Conservation (phyloP, 2,797 vertebrate species). For the Halcyon badia region DNA sequence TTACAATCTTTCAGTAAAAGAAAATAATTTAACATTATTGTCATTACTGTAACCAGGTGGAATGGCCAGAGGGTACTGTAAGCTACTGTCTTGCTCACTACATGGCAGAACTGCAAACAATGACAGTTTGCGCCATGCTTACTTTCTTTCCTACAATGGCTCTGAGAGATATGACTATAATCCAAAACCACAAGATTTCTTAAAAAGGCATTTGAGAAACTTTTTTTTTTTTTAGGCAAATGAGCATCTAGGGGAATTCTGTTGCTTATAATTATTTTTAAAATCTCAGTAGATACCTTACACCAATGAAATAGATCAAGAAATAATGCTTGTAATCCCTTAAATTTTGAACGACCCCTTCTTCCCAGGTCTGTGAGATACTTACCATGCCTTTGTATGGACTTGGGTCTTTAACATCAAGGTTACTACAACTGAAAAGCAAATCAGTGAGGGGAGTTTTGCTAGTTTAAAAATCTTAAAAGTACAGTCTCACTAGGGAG, state of each 20-base stretch:
- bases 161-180: not conserved
- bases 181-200: not conserved
- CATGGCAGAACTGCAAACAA: not conserved
- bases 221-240: not conserved
- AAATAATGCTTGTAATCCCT: not conserved
- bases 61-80: not conserved
- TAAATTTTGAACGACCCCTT: not conserved
- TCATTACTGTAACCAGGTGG: not conserved
- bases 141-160: not conserved
- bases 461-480: constrained; percentile 5
- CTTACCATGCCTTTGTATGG: not conserved
- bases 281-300: not conserved
- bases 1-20: not conserved
- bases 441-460: not conserved
- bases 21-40: not conserved
- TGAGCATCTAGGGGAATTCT: not conserved
- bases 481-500: constrained; percentile 14
- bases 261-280: not conserved
- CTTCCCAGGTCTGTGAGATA: not conserved
- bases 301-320: not conserved
- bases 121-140: not conserved
- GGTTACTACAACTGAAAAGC: not conserved
- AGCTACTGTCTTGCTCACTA: not conserved
- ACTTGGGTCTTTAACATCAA: not conserved
- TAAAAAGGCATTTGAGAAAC: not conserved